Base-by-base conservation (phyloP, 2,888 invertebrate species). In the Scaptomyza parva region DNA sequence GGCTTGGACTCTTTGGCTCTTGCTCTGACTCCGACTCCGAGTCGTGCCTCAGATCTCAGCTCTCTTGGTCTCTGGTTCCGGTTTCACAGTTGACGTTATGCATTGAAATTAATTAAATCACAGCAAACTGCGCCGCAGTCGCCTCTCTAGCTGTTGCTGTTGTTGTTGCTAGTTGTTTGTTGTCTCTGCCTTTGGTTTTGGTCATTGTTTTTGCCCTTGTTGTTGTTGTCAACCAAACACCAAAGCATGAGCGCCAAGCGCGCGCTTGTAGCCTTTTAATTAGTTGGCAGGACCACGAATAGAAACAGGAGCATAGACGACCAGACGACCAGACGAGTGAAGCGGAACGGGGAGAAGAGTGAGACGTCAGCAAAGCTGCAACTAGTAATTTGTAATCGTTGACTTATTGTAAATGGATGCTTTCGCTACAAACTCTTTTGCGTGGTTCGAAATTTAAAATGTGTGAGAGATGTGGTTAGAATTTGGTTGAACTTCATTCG, bases 81-180 rank as follows among this genome's bases (percentile, higher is more conserved):
- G 84, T 86, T 86, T 86, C 84, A 72, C 77, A 86, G 85, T 86
- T 84, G 86, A 86, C 78, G 81, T 89, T 82, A 79, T 89, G 89
- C 88, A 86, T 88, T 81, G 86, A 88, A 88, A 86, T 88, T 89
- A 89, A 89, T 89, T 89, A 88, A 89, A 89, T 89, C 88, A 88
- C 80, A 80, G 88, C 78, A 71, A 84, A 77, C 72, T 64, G 66
- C 65, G 76, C 43, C 80, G 50, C 69, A 72, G 71, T 72, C 35
- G 61, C 61, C 26, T 28, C 28, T 28, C 35, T 14, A n/a, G n/a
- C 35, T 35, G 8, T 35, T 8, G 18, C 47, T 30, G n/a, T 47
- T n/a, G n/a, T n/a, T n/a, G n/a, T 47, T 9, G 9, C 24, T 43
- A n/a, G 47, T 45, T 69, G 64, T 69, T 66, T 66, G 70, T 67